A percentile compares a stretch with the other conserved stretches of the same genome.
Evolutionary conservation across 2,113 vertebrate genomes (phyloP).

Genomic region (Pyxicephalus adspersus): DNA sequence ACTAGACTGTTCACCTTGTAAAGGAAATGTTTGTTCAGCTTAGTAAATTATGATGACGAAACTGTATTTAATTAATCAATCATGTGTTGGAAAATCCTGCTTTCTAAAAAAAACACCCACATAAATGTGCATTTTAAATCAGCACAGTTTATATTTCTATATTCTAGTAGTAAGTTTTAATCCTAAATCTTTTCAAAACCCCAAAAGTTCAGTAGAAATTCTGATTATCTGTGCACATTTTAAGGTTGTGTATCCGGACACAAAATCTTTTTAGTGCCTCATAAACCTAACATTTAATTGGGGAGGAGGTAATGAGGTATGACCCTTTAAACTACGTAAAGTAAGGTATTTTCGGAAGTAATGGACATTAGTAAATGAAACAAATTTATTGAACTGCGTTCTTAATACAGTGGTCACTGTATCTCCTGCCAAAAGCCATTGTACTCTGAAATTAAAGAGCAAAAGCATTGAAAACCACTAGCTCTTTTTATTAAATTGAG

Average conservation of each 20-base stretch:
- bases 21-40: no score
- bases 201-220: not conserved
- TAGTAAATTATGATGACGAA: no score
- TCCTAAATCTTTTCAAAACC: no score
- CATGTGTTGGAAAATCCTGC: no score
- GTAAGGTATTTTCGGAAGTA: not conserved
- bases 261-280: not conserved
- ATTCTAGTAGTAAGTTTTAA: no score
- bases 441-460: not conserved
- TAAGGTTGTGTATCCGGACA: not conserved
- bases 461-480: no score
- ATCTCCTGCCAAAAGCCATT: not conserved
- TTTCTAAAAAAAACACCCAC: no score
- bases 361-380: not conserved
- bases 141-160: no score
- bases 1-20: no score
- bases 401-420: not conserved
- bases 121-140: no score
- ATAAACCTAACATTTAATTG: slow-evolving; percentile 8
- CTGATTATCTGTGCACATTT: not conserved
- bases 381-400: not conserved
- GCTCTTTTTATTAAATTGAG: no score
- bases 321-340: not conserved
- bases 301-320: slow-evolving; percentile 12
- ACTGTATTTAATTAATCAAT: no score